A percentile compares a stretch with the other conserved stretches of the same genome.
Evolutionary conservation across 92 coral and sea anemone genomes (phyloP).

Genomic region (Epizoanthus scotinus): DNA sequence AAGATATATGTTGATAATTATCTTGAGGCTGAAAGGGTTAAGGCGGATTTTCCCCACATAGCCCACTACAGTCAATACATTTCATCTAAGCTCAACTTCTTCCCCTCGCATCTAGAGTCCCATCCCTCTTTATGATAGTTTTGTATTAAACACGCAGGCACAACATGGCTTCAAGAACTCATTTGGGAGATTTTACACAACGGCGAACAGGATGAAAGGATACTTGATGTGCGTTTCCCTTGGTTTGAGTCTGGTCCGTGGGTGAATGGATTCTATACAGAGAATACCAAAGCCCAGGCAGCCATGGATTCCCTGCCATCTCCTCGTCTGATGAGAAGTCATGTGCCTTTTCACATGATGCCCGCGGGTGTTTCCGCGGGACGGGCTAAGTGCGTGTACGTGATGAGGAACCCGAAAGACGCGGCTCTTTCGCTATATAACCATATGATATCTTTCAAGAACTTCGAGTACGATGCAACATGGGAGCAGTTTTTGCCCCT

Average conservation of each 20-base stretch:
- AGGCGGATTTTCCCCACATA: too few species aligned
- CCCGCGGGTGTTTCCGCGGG: neutral
- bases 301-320: conserved; percentile 15
- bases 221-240: neutral
- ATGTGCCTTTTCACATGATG: conserved; percentile 29
- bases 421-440: neutral
- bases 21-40: too few species aligned
- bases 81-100: too few species aligned
- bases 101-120: too few species aligned
- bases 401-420: conserved; percentile 25
- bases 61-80: too few species aligned
- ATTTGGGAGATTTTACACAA: conserved; percentile 26
- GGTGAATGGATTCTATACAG: neutral
- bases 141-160: neutral
- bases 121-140: too few species aligned
- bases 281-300: neutral
- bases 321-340: conserved; percentile 21
- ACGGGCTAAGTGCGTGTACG: conserved; percentile 5
- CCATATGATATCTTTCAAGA: too few species aligned
- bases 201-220: neutral
- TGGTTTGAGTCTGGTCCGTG: neutral
- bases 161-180: conserved; percentile 2
- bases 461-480: neutral
- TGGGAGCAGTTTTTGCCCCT: conserved; percentile 20
- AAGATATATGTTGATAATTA: too few species aligned